These are phyloP conservation scores for Podarcis raffonei DNA, from an alignment of 2,113 vertebrate species.

Conservation along the genomic window DNA sequence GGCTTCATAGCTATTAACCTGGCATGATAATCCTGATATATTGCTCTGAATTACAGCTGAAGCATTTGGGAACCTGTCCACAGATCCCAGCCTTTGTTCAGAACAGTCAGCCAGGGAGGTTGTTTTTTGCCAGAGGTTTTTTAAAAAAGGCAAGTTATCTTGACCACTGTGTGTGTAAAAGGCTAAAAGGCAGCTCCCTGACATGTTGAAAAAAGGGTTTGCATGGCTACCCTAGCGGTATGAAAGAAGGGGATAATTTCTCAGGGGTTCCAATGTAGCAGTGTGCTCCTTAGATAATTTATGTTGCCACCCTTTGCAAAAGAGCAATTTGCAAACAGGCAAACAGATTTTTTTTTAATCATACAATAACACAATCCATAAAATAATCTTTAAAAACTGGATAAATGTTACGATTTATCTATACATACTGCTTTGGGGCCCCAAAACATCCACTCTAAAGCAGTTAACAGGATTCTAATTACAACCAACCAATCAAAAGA, in stretches of 20 bases:
- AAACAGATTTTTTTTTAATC: no score
- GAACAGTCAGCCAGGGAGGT: not conserved
- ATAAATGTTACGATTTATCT: no score
- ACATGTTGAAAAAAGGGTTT: no score
- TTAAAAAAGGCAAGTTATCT: not conserved
- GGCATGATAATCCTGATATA: not conserved
- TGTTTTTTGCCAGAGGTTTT: not conserved
- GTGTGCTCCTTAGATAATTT: no score
- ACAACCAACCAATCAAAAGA: no score
- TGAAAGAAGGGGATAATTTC: not conserved
- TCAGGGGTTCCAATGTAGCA: not conserved
- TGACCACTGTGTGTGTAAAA: not conserved
- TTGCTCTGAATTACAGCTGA: not conserved
- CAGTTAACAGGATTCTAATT: no score
- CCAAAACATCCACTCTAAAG: no score
- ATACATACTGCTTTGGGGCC: no score
- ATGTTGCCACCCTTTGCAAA: not conserved
- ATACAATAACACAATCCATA: no score
- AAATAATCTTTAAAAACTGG: no score
- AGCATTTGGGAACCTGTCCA: not conserved
- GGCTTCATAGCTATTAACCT: not conserved
- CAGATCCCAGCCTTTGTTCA: not conserved
- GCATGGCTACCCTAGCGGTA: no score
- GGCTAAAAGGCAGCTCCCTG: not conserved
- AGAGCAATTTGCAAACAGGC: not conserved